Evolutionary conservation across 2,888 invertebrate genomes (phyloP).

Genomic region (Dryobota labecula): DNA sequence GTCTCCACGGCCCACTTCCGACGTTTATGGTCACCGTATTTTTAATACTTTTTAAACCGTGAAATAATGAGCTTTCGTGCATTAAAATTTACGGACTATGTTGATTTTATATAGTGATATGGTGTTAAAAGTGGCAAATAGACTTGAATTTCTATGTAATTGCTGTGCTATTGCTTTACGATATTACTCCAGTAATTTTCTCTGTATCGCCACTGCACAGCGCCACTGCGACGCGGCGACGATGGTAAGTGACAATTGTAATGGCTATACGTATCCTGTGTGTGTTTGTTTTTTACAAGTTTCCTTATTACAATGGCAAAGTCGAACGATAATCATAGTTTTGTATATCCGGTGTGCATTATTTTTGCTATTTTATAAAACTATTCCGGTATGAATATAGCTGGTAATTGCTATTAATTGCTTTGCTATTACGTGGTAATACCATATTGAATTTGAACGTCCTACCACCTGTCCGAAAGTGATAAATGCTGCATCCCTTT

Average conservation of each 20-base stretch:
- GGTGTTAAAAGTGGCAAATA: slow-evolving; percentile 41
- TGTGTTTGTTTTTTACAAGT: slow-evolving; percentile 11
- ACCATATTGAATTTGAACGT: slow-evolving; percentile 12
- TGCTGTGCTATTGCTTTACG: slow-evolving; percentile 32
- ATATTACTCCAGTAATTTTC: slow-evolving; percentile 9
- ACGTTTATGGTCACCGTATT: slow-evolving; percentile 72
- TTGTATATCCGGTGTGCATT: slow-evolving; percentile 10
- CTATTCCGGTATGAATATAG: slow-evolving; percentile 12
- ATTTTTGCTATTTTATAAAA: slow-evolving; percentile 16
- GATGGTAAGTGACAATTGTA: slow-evolving; percentile 11
- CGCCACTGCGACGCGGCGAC: neutral
- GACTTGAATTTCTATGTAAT: slow-evolving; percentile 45
- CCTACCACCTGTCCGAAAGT: neutral
- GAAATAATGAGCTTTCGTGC: slow-evolving; percentile 40
- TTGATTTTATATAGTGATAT: slow-evolving; percentile 46
- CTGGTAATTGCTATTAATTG: slow-evolving; percentile 18
- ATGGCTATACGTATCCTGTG: slow-evolving; percentile 20
- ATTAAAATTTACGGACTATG: slow-evolving; percentile 40
- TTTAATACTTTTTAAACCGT: slow-evolving; percentile 53
- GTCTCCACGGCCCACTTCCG: slow-evolving; percentile 72
- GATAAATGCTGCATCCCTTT: neutral
- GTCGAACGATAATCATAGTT: slow-evolving; percentile 24
- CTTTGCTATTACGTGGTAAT: neutral
- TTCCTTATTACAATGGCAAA: slow-evolving; percentile 14
- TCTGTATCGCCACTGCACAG: slow-evolving; percentile 1